A percentile compares a stretch with the other conserved stretches of the same genome.
These are phyloP conservation scores for Microcaecilia unicolor DNA, from an alignment of 2,797 vertebrate genomes.

Conservation along the genomic window DNA sequence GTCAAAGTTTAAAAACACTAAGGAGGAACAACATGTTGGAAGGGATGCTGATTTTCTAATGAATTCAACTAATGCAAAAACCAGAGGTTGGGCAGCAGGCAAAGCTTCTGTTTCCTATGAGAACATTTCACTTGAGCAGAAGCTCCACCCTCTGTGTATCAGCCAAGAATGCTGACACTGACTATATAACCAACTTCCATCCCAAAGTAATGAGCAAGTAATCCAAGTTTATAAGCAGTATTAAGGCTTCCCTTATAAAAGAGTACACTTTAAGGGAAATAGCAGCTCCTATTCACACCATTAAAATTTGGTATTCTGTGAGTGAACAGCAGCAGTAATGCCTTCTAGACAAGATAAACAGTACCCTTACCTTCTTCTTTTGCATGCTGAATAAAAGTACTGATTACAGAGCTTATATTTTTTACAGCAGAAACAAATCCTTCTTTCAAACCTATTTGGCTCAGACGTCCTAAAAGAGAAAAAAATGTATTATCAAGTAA, in stretches of 20 bases:
- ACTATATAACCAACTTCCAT: neutral
- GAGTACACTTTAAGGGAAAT: neutral
- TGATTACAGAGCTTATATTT: slow-evolving; percentile 76
- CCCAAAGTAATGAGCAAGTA: neutral
- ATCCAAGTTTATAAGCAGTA: neutral
- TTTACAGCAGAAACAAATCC: slow-evolving; percentile 61
- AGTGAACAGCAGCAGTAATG: neutral
- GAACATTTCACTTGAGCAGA: too few species aligned
- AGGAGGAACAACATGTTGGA: too few species aligned
- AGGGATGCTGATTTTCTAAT: too few species aligned
- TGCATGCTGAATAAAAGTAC: slow-evolving; percentile 74
- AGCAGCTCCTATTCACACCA: too few species aligned
- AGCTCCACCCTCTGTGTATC: too few species aligned
- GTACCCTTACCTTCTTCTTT: slow-evolving; percentile 75
- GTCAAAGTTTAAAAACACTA: too few species aligned
- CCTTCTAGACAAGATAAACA: neutral
- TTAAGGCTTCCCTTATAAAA: neutral
- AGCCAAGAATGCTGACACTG: too few species aligned
- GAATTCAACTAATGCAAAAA: too few species aligned
- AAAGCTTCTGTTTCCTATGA: too few species aligned
- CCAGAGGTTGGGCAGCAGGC: too few species aligned
- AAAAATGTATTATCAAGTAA: neutral
- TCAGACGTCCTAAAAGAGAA: slow-evolving; percentile 62
- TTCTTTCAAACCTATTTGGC: slow-evolving; percentile 82
- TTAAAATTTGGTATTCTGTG: too few species aligned